phyloP scores from a whole-genome alignment of 2,113 vertebrate genomes.

The Salvelinus alpinus region DNA sequence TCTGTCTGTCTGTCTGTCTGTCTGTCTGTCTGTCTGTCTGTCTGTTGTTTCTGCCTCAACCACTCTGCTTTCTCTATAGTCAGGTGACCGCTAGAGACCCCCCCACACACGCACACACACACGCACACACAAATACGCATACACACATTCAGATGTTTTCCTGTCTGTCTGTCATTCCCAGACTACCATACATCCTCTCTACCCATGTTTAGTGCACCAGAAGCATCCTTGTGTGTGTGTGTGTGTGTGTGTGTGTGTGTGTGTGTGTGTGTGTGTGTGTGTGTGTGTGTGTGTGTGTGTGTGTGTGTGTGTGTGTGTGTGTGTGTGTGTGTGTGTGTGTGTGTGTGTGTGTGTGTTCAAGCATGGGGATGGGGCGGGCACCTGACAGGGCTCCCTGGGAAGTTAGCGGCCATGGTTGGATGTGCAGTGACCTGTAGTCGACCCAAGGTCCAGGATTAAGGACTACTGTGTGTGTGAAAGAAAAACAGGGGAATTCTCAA shows the following conservation, averaged over 20 bases:
- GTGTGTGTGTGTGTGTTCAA: conserved; percentile 18
- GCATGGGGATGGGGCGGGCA: conserved; percentile 27
- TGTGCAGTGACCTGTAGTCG: conserved; percentile 27
- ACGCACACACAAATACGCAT: conserved; percentile 8
- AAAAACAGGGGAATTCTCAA: background rate
- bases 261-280: conserved; percentile 6
- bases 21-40: too few relatives aligned
- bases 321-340: conserved; percentile 6
- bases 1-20: too few relatives aligned
- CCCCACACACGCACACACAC: background rate
- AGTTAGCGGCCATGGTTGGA: background rate
- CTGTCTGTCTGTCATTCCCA: background rate
- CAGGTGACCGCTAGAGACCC: too few relatives aligned
- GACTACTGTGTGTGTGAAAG: background rate
- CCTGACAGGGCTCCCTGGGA: conserved; percentile 37
- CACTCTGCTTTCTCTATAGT: too few relatives aligned
- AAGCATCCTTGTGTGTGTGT: background rate
- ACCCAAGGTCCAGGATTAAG: background rate
- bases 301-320: conserved; percentile 5
- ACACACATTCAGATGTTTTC: background rate
- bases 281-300: conserved; percentile 6
- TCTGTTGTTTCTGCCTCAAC: too few relatives aligned
- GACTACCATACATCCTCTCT: background rate
- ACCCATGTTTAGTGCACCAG: background rate
- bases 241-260: conserved; percentile 3